Evolutionary conservation across 2,113 vertebrate species (phyloP).

Genomic region (Baryphthengus martii): DNA sequence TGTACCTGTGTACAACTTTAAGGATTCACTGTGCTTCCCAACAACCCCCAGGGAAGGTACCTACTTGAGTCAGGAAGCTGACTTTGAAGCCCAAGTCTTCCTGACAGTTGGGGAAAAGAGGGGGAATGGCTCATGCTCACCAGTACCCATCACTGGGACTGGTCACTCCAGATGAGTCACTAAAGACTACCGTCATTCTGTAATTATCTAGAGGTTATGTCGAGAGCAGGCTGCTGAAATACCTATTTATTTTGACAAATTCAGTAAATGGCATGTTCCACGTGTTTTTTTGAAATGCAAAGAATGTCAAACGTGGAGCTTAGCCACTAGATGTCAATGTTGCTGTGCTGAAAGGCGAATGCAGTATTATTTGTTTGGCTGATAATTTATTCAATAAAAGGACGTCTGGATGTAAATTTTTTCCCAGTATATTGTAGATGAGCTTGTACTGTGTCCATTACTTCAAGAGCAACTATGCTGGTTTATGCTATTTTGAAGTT

Average conservation of each 20-base stretch:
- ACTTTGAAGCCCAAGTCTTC: neutral
- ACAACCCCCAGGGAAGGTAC: neutral
- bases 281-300: neutral
- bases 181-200: neutral
- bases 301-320: neutral
- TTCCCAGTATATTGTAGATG: neutral
- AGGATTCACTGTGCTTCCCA: neutral
- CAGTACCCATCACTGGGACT: neutral
- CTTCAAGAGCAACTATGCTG: neutral
- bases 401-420: neutral
- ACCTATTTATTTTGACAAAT: neutral
- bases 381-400: conserved; percentile 8
- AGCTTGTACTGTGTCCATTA: neutral
- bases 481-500: neutral
- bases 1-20: neutral
- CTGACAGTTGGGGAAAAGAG: neutral
- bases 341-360: conserved; percentile 9
- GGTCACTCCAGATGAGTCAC: neutral
- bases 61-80: neutral
- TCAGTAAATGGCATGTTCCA: neutral
- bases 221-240: neutral
- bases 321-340: conserved; percentile 55
- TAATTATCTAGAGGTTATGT: neutral
- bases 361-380: conserved; percentile 48
- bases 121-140: neutral